Evolutionary conservation across 2,888 invertebrate species (phyloP).

Genomic region (Drosophila vallismaia): DNA sequence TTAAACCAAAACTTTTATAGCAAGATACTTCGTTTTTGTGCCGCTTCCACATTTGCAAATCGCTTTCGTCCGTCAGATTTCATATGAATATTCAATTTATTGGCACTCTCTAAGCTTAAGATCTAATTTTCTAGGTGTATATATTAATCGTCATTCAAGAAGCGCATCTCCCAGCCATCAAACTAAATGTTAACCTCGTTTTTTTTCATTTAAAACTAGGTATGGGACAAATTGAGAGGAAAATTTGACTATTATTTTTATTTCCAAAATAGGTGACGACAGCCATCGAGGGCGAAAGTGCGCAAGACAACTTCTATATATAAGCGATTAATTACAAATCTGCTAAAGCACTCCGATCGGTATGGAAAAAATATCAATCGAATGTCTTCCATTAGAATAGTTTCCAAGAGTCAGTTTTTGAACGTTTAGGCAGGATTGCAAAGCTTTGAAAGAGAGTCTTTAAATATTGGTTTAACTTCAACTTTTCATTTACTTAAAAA

Average conservation of each 20-base stretch:
- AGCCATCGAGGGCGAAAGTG: background rate
- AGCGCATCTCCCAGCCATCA: background rate
- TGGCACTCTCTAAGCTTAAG: background rate
- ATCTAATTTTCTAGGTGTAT: background rate
- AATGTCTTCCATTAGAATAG: background rate
- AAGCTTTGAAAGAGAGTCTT: too few relatives aligned
- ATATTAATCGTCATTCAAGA: slow-evolving; percentile 1
- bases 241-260: background rate
- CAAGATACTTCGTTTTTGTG: background rate
- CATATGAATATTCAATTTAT: background rate
- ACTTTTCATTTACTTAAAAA: too few relatives aligned
- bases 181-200: background rate
- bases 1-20: background rate
- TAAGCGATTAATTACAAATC: background rate
- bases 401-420: too few relatives aligned
- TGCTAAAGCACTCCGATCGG: slow-evolving; percentile 1
- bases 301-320: slow-evolving; percentile 1
- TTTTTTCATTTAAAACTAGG: background rate
- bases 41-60: background rate
- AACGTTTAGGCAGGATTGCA: too few relatives aligned
- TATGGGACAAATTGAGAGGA: background rate
- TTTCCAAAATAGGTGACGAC: background rate
- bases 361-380: slow-evolving; percentile 1
- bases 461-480: too few relatives aligned
- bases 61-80: slow-evolving; percentile 1